Conservation (phyloP, 1,140 invertebrate genomes). For the Nilaparvata lugens region DNA sequence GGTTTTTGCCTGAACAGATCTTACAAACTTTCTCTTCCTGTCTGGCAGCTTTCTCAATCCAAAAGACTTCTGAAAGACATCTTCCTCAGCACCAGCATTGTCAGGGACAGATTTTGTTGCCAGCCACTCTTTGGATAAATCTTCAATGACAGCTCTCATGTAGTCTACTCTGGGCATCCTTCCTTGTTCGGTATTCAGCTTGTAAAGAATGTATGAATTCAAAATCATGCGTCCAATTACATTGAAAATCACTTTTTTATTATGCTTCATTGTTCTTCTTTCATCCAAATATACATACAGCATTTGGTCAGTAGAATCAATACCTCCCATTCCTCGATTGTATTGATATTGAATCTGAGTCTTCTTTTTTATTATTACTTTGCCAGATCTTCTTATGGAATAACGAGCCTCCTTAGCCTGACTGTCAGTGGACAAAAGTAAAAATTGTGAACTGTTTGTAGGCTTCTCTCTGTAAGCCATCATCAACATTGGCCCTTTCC, state of each 20-base stretch:
- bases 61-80: not conserved
- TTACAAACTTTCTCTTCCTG: conserved; percentile 1
- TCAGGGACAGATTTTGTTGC: not conserved
- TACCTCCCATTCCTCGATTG: too few relatives aligned
- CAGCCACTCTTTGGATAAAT: conserved; percentile 1
- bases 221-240: conserved; percentile 6
- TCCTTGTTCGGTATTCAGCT: conserved; percentile 4
- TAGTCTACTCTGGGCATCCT: not conserved
- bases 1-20: not conserved
- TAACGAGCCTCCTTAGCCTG: conserved; percentile 1
- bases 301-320: too few relatives aligned
- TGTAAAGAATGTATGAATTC: conserved; percentile 9
- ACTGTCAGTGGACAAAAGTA: not conserved
- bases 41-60: conserved; percentile 2
- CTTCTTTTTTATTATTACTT: not conserved
- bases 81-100: conserved; percentile 2
- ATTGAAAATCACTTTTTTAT: conserved; percentile 12
- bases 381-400: not conserved
- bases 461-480: conserved; percentile 9
- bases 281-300: not conserved
- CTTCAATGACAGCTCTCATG: not conserved
- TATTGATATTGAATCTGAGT: too few relatives aligned
- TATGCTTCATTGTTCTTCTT: conserved; percentile 9
- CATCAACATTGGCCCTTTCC: conserved; percentile 11
- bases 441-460: not conserved